Percentiles rank a stretch among this genome's conserved stretches.
Conservation (phyloP, 1,140 invertebrate genomes). For the Berghia stephanieae region DNA sequence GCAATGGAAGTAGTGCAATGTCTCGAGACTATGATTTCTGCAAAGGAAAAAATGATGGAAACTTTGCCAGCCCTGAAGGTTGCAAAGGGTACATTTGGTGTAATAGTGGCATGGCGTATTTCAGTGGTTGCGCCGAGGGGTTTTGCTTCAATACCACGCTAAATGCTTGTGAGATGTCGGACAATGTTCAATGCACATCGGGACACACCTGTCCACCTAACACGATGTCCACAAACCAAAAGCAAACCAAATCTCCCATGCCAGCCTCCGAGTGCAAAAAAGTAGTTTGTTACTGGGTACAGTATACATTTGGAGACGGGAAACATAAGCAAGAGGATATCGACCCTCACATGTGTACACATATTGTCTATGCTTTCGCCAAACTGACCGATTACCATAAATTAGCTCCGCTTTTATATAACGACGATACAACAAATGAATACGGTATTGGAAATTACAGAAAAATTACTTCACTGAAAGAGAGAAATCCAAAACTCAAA, state of each 20-base stretch:
- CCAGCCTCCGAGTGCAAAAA: neutral
- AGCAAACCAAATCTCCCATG: neutral
- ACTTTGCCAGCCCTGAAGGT: neutral
- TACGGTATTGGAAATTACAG: neutral
- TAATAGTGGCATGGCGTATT: neutral
- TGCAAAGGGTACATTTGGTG: slow-evolving; percentile 8
- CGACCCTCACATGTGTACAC: slow-evolving; percentile 85
- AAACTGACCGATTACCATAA: slow-evolving; percentile 68
- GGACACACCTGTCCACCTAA: neutral
- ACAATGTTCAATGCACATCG: neutral
- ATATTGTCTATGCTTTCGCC: slow-evolving; percentile 92
- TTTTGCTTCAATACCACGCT: neutral
- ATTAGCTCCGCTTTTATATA: slow-evolving; percentile 52
- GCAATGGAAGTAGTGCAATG: no score
- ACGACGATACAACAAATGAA: slow-evolving; percentile 46
- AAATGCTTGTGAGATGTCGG: slow-evolving; percentile 4
- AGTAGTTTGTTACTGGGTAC: slow-evolving; percentile 58
- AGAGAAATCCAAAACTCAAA: slow-evolving; percentile 93
- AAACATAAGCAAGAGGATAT: slow-evolving; percentile 89
- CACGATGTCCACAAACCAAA: neutral
- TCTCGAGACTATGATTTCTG: neutral
- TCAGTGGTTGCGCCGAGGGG: neutral
- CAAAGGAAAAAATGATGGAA: neutral
- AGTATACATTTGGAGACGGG: slow-evolving; percentile 63
- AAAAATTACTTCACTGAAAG: slow-evolving; percentile 71